Conservation (phyloP, 1,140 invertebrate species). For the Aethina tumida region DNA sequence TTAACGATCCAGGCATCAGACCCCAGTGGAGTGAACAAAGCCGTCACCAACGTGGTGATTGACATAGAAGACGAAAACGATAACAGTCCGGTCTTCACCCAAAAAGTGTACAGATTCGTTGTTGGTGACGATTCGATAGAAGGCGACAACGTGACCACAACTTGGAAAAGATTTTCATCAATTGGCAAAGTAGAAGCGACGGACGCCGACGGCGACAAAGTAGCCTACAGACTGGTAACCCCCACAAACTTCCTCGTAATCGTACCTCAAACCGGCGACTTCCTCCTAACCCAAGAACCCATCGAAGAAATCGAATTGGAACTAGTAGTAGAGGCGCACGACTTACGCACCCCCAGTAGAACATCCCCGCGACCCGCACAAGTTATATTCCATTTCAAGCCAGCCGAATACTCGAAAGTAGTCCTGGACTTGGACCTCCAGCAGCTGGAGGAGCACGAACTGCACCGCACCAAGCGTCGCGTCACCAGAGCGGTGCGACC, state of each 20-base stretch:
- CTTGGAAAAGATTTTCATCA: conserved; percentile 64
- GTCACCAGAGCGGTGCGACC: conserved; percentile 81
- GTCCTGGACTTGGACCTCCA: conserved; percentile 46
- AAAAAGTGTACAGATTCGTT: conserved; percentile 67
- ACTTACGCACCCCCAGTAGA: conserved; percentile 60
- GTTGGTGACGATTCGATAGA: conserved; percentile 46
- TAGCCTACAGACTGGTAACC: conserved; percentile 70
- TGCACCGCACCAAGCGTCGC: conserved; percentile 66
- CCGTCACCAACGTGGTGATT: conserved; percentile 60
- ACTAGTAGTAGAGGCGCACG: conserved; percentile 69
- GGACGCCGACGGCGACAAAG: conserved; percentile 78
- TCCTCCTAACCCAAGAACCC: conserved; percentile 69
- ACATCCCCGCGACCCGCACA: conserved; percentile 58
- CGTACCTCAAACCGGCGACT: conserved; percentile 83
- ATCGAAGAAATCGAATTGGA: conserved; percentile 54
- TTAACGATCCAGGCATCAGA: conserved; percentile 68
- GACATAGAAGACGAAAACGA: conserved; percentile 80
- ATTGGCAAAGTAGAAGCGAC: conserved; percentile 72
- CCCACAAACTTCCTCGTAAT: conserved; percentile 72
- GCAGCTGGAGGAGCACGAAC: conserved; percentile 32
- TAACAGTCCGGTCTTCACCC: conserved; percentile 74
- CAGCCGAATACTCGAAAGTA: conserved; percentile 40
- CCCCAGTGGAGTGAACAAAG: conserved; percentile 59
- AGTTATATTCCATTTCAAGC: conserved; percentile 64
- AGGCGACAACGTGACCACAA: conserved; percentile 42